A percentile compares a stretch with the other conserved stretches of the same genome.
Evolutionary conservation across 2,797 vertebrate species (phyloP).

Genomic region (Danio tinwini): DNA sequence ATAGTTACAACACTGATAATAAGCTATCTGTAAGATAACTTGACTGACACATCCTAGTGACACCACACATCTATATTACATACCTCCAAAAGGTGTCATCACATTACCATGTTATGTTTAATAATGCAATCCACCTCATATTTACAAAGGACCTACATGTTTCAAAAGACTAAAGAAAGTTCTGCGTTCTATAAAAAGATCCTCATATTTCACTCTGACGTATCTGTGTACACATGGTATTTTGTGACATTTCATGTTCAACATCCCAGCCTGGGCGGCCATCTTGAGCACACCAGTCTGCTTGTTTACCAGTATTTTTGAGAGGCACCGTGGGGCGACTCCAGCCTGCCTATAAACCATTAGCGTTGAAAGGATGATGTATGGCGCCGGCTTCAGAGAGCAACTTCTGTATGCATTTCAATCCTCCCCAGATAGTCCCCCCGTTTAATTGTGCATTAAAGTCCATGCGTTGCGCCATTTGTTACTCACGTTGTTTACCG

Average conservation of each 20-base stretch:
- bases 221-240: not conserved
- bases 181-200: not conserved
- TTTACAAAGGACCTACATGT: not conserved
- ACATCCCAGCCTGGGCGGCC: constrained; percentile 16
- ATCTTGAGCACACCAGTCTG: constrained; percentile 46
- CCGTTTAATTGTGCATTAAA: constrained; percentile 91
- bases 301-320: constrained; percentile 72
- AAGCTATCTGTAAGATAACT: too few relatives aligned
- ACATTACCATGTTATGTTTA: not conserved
- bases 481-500: constrained; percentile 86
- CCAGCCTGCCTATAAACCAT: constrained; percentile 77
- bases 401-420: constrained; percentile 84
- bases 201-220: not conserved
- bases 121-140: not conserved
- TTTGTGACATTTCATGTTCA: constrained; percentile 36
- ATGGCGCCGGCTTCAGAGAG: constrained; percentile 81
- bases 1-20: too few relatives aligned
- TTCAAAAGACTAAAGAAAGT: constrained; percentile 11
- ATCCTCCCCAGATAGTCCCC: constrained; percentile 51
- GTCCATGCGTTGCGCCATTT: constrained; percentile 86
- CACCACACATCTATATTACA: too few relatives aligned
- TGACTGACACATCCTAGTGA: too few relatives aligned
- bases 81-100: too few relatives aligned
- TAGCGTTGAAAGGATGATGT: constrained; percentile 85
- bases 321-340: constrained; percentile 71